phyloP scores from a whole-genome alignment of 1,140 invertebrate species.

The Drosophila arawakana region DNA sequence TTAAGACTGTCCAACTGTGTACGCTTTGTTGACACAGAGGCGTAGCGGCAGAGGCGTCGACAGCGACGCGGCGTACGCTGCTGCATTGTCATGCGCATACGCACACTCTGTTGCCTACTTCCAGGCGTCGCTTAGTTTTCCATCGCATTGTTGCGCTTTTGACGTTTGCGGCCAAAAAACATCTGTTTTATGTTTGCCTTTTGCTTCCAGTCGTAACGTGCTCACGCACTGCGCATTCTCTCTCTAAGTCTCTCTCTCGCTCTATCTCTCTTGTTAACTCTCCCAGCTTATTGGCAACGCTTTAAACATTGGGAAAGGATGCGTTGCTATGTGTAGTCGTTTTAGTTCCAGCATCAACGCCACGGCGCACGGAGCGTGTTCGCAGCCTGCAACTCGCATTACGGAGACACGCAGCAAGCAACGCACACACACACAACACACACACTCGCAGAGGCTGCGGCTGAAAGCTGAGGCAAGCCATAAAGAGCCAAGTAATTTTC shows the following conservation, averaged over 20 bases:
- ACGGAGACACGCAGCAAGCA: slow-evolving; percentile 9
- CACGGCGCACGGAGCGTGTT: slow-evolving; percentile 58
- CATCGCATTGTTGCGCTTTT: slow-evolving; percentile 71
- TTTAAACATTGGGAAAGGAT: slow-evolving; percentile 16
- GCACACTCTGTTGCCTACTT: slow-evolving; percentile 70
- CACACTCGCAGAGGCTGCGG: slow-evolving; percentile 13
- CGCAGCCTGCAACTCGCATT: slow-evolving; percentile 10
- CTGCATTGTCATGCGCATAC: slow-evolving; percentile 65
- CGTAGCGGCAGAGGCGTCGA: slow-evolving; percentile 3
- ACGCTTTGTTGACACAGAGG: slow-evolving; percentile 44
- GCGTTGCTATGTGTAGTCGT: neutral
- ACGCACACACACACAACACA: slow-evolving; percentile 22
- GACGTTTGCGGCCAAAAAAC: slow-evolving; percentile 41
- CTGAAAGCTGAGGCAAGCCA: neutral
- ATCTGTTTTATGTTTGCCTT: slow-evolving; percentile 80
- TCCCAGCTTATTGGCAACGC: slow-evolving; percentile 29
- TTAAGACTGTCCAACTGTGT: slow-evolving; percentile 55
- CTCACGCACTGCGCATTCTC: slow-evolving; percentile 16
- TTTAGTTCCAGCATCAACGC: slow-evolving; percentile 78
- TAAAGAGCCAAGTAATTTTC: slow-evolving; percentile 31
- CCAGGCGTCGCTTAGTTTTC: slow-evolving; percentile 50
- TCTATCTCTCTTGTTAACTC: neutral
- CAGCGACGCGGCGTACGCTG: slow-evolving; percentile 10
- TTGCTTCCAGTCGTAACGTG: slow-evolving; percentile 55
- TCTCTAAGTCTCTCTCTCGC: neutral